A percentile compares a stretch with the other conserved stretches of the same genome.
phyloP scores from a whole-genome alignment of 2,113 vertebrate species.

The Leptocoma aspasia region DNA sequence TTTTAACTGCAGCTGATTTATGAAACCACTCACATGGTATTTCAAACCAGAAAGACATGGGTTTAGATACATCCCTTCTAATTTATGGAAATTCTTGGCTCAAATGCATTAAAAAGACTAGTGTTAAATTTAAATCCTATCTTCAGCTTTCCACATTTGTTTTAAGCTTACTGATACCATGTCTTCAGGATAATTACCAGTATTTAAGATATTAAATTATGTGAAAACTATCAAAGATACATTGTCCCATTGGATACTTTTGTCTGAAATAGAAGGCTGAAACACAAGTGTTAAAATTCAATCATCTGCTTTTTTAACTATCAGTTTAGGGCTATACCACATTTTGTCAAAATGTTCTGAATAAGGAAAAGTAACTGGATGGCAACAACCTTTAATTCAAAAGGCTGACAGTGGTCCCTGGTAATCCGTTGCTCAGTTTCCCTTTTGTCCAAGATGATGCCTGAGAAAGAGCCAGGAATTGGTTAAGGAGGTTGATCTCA shows the following conservation, averaged over 20 bases:
- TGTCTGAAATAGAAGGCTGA: neutral
- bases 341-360: neutral
- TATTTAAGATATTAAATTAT: neutral
- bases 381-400: neutral
- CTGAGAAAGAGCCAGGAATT: conserved; percentile 1
- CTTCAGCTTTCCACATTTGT: neutral
- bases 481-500: conserved; percentile 7
- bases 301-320: neutral
- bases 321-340: neutral
- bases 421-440: neutral
- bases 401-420: neutral
- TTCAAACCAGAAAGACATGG: neutral
- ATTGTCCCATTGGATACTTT: neutral
- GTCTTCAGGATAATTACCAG: neutral
- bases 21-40: neutral
- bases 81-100: conserved; percentile 41
- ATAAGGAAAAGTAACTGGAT: neutral
- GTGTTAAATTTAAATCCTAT: conserved; percentile 27
- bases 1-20: conserved; percentile 27
- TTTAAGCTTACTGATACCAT: neutral
- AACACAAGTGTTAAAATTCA: neutral
- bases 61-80: neutral
- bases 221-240: neutral
- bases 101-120: neutral
- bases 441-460: neutral